phyloP scores from a whole-genome alignment of 2,888 invertebrate genomes.

The Cynaeus angustus region DNA sequence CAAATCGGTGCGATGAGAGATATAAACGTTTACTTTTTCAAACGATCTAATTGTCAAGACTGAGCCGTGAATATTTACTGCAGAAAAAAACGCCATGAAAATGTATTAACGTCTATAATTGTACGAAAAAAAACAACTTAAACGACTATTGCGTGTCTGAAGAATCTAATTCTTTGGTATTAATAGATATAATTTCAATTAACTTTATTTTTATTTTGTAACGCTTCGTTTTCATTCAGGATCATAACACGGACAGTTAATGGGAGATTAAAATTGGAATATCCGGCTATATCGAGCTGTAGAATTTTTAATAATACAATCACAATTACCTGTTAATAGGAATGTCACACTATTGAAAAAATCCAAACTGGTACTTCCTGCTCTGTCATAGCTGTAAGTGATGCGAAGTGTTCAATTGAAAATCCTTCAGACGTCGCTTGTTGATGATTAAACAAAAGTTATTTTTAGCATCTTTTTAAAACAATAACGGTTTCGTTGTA shows the following conservation, averaged over 20 bases:
- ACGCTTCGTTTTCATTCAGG: not conserved
- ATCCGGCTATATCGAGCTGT: not conserved
- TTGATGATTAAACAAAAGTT: not conserved
- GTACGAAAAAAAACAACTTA: not conserved
- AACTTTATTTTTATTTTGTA: constrained; percentile 7
- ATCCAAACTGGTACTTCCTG: not conserved
- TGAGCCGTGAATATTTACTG: not conserved
- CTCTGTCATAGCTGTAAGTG: not conserved
- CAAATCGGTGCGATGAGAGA: constrained; percentile 13
- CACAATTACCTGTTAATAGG: not conserved
- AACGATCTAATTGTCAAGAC: no score
- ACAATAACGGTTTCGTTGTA: not conserved
- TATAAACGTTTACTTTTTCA: constrained; percentile 8
- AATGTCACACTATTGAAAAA: not conserved
- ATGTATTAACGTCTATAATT: not conserved
- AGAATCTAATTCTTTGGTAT: not conserved
- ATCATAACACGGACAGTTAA: not conserved
- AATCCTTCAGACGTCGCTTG: not conserved
- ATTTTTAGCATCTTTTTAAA: not conserved
- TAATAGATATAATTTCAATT: constrained; percentile 8
- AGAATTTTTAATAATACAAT: constrained; percentile 1
- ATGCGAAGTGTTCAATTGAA: not conserved
- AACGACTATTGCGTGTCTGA: constrained; percentile 4
- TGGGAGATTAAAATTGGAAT: constrained; percentile 6
- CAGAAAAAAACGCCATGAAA: not conserved